Base-by-base conservation (phyloP, 2,888 invertebrate genomes). In the Axea sp. region DNA sequence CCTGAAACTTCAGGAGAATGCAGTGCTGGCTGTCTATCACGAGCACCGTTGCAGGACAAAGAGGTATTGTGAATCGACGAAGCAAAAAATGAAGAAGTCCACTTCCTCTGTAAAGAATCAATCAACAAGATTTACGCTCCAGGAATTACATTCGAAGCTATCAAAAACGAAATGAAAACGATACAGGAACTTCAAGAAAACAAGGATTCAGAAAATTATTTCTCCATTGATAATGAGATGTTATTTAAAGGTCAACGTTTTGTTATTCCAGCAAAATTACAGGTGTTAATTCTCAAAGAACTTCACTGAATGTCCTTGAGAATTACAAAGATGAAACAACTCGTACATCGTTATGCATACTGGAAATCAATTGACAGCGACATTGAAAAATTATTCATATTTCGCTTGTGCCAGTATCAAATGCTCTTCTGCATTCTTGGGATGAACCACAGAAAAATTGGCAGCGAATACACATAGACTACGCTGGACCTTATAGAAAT, bases 401-500 rank as follows among this genome's bases (percentile, higher is more conserved):
- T n/a, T n/a, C n/a, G n/a, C n/a, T n/a, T n/a, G n/a, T n/a, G n/a
- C n/a, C n/a, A n/a, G n/a, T n/a, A n/a, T n/a, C 69, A 6, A 73
- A 19, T 33, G 65, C 67, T 0, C 49, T 51, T 1, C 14, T 77
- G 4, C 72, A 65, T 15, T 33, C 75, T 0, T 78, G 78, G 76
- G 47, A 47, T 2, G 73, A 65, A 55, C 78, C 78, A 19, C 57
- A 73, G 6, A 14, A 60, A 15, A 72, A 74, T 14, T 80, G 78
- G 76, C 73, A 81, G 39, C 43, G 81, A 19, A 62, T 82, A 1
- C 82, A 82, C 22, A 77, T 80, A 1, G 80, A 82, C 45, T 82
- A 77, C 39, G 77, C 78, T 11, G 79, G 80, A 0, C 80, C 81
- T 6, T 28, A 65, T 35, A 24, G 39, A 45, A 26, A 49, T 9